phyloP scores from a whole-genome alignment of 2,113 vertebrate species.

The Neomonachus schauinslandi region DNA sequence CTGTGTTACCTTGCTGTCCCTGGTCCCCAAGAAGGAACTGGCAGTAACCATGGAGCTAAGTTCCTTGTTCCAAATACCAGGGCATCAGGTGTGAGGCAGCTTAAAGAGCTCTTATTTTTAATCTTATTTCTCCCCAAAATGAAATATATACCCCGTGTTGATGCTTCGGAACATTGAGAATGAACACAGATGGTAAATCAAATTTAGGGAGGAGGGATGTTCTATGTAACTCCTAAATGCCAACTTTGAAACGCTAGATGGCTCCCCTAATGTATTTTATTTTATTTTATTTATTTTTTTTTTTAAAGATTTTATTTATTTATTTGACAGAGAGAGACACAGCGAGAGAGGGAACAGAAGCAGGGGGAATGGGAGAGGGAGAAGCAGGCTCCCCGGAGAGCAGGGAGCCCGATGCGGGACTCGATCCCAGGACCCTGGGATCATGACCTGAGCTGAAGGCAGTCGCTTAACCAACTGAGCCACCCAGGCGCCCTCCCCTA shows the following conservation, averaged over 20 bases:
- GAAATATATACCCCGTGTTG: background rate
- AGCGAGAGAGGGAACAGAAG: no score
- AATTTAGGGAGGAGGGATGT: slow-evolving; percentile 49
- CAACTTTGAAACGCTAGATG: slow-evolving; percentile 80
- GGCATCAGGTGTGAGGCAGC: background rate
- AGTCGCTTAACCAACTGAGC: no score
- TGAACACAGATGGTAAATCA: slow-evolving; percentile 64
- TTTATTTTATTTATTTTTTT: no score
- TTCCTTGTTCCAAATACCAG: background rate
- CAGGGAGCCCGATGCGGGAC: no score
- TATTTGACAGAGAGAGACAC: no score
- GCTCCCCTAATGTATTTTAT: slow-evolving; percentile 79
- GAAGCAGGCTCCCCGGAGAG: no score
- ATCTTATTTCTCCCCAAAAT: slow-evolving; percentile 46
- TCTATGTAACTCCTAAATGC: slow-evolving; percentile 53
- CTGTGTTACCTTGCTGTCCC: background rate
- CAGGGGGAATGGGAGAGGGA: no score
- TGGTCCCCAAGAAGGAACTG: background rate
- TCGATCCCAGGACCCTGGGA: no score
- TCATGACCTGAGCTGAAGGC: no score
- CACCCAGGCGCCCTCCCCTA: no score
- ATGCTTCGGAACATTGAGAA: background rate
- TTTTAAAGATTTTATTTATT: no score
- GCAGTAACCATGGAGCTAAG: background rate
- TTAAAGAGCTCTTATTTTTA: background rate